phyloP scores from a whole-genome alignment of 2,888 invertebrate species.

The Julus scandinavius region DNA sequence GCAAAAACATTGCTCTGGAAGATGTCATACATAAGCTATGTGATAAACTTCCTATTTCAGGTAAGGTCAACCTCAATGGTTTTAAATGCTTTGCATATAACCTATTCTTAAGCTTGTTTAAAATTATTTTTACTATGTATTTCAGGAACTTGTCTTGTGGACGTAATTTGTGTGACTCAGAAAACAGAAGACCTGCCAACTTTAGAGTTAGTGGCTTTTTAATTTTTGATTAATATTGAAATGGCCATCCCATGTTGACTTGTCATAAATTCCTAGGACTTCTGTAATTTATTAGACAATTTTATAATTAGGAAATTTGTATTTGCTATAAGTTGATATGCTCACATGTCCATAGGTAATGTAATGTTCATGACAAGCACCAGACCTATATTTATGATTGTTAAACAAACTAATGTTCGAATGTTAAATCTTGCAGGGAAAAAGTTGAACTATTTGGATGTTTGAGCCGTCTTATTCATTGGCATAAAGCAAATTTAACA shows the following conservation, averaged over 20 bases:
- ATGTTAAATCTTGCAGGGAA: not conserved
- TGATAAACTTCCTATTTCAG: not conserved
- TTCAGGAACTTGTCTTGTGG: not conserved
- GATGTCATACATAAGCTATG: not conserved
- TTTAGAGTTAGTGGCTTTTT: conserved; percentile 23
- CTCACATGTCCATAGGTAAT: too few species aligned
- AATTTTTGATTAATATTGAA: not conserved
- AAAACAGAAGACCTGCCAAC: not conserved
- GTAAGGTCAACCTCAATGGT: not conserved
- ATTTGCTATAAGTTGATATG: too few species aligned
- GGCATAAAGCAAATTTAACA: conserved; percentile 37
- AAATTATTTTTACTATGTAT: not conserved
- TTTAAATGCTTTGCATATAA: not conserved
- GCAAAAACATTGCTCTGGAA: not conserved
- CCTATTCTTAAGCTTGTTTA: not conserved
- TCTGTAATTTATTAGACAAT: too few species aligned
- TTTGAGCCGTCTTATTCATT: not conserved
- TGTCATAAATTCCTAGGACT: too few species aligned
- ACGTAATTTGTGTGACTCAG: conserved; percentile 6
- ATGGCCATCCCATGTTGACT: too few species aligned
- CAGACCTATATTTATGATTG: too few species aligned
- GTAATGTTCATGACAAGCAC: too few species aligned
- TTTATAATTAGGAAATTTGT: too few species aligned
- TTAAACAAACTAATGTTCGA: too few species aligned
- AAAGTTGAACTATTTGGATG: conserved; percentile 40